Evolutionary conservation across 2,888 invertebrate genomes (phyloP).

Genomic region (Idaea aversata): DNA sequence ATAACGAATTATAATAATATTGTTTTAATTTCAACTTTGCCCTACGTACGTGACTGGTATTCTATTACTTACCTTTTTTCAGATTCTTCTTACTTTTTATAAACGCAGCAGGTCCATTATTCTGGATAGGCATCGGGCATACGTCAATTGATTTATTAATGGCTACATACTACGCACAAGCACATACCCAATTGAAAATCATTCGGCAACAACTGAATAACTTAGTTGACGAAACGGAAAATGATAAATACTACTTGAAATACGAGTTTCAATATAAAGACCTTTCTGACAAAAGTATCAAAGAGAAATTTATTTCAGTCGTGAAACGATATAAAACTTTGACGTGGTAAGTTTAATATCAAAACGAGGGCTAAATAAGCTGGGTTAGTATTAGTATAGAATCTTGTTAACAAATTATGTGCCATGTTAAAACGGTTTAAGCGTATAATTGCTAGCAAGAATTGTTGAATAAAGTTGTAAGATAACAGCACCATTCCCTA

Average conservation of each 20-base stretch:
- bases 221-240: constrained; percentile 22
- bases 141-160: constrained; percentile 38
- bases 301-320: constrained; percentile 34
- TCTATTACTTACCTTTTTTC: constrained; percentile 12
- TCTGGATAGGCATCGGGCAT: constrained; percentile 43
- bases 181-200: constrained; percentile 44
- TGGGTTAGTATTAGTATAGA: too few relatives aligned
- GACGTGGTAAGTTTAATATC: constrained; percentile 34
- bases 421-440: too few relatives aligned
- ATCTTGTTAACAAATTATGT: too few relatives aligned
- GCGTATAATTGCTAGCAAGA: too few relatives aligned
- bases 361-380: neutral
- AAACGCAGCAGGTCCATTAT: constrained; percentile 28
- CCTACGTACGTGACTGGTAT: too few relatives aligned
- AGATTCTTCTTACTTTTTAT: constrained; percentile 36
- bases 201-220: constrained; percentile 42
- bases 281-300: constrained; percentile 25
- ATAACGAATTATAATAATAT: too few relatives aligned
- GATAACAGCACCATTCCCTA: too few relatives aligned
- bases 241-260: constrained; percentile 1
- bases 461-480: too few relatives aligned
- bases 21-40: too few relatives aligned
- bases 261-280: constrained; percentile 28
- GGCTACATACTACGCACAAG: constrained; percentile 43
- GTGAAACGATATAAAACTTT: constrained; percentile 43